Base-by-base conservation (phyloP, 2,113 vertebrate genomes). In the Nothoprocta pentlandii region DNA sequence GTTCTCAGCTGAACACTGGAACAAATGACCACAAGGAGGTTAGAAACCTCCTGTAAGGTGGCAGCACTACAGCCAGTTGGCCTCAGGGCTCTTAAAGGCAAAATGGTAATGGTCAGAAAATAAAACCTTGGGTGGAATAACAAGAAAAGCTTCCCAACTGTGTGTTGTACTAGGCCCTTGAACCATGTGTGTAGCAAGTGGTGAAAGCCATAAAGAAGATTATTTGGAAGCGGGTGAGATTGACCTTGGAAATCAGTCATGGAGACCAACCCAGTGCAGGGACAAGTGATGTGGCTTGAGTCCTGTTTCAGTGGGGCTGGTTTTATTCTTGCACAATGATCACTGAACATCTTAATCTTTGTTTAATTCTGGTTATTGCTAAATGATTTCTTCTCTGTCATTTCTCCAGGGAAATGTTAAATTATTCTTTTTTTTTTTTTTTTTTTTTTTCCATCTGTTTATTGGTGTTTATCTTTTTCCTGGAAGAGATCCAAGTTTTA, bases 391-490 rank as follows among this genome's bases (percentile, higher is more conserved):
- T 85, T 84, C 83, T 93, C 41, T 61, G 53, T 69, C 11, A 0
- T 92, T 95, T 96, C 94, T 92, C 92, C 23, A 54, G 90, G 90
- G 94, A 97, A 84, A 95, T 90, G 53, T 78, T 85, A 80, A 94
- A 74, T 82, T 87, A 70, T 85, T 73, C 6, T 22, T 44, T 22
- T 49, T 49, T 46, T 49, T 49, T 49, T 63, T 80, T 53, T 41
- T 67, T 63, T 80, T 53, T 41, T 67, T 59, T 8, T 0, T 75
- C 85, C 69, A 86, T 92, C 94, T 97, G 88, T 79, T 82, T 95
- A n/a, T 64, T 66, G 58, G 22, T 95, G 91, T 96, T 96, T 92
- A 53, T 92, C 69, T 90, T 58, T 39, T 49, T 87, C 42, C 77
- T 97, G 94, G 94, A 95, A 94, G 73, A 76, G 84, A 90, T 92